Evolutionary conservation across 2,888 invertebrate genomes (phyloP), one percentile per base, ranked within the genome.

Genomic region (Platypus cylindrus): DNA sequence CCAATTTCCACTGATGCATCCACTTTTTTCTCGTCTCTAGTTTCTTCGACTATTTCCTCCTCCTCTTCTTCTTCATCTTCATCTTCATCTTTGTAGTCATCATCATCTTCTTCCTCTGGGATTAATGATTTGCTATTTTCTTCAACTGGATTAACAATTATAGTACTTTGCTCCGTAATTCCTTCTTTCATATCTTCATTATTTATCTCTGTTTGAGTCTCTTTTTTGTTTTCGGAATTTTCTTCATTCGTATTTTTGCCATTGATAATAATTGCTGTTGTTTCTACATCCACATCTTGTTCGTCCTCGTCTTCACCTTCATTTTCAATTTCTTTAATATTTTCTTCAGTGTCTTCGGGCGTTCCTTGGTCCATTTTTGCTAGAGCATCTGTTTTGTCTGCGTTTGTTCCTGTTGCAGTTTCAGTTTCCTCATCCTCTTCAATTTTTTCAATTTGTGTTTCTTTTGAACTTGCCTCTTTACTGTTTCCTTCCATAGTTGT

Each of bases 31-130:
- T 20, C 15, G 20, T 11, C 24, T 9, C 30, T 16, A 30, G 15
- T 18, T n/a, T 9, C 20, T 22, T 8, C 23, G n/a, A 14, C 28
- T 8, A 7, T 27, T 17, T 14, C 14, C 26, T 20, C 11, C 16
- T 26, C 24, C 31, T 41, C 32, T 26, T 18, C 25, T 23, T 28
- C 32, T 17, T 38, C 38, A 24, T 32, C 32, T 17, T 43, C 27
- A 4, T 41, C 38, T 24, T 44, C 37, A 4, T 39, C 34, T 26
- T 48, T 30, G n/a, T 46, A 40, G 17, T 46, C 47, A 16, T 45
- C 40, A 17, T 46, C 30, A 12, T 48, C 44, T 16, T 41, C 38
- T 17, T 42, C 31, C 12, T 38, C 35, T 31, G 43, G n/a, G n/a
- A 27, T 25, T 30, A 26, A 41, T 11, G 11, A 37, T 17, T 22